Evolutionary conservation across 92 coral and sea anemone species (phyloP), one percentile per base, ranked within the genome.

Genomic region (Epizoanthus stellaris): DNA sequence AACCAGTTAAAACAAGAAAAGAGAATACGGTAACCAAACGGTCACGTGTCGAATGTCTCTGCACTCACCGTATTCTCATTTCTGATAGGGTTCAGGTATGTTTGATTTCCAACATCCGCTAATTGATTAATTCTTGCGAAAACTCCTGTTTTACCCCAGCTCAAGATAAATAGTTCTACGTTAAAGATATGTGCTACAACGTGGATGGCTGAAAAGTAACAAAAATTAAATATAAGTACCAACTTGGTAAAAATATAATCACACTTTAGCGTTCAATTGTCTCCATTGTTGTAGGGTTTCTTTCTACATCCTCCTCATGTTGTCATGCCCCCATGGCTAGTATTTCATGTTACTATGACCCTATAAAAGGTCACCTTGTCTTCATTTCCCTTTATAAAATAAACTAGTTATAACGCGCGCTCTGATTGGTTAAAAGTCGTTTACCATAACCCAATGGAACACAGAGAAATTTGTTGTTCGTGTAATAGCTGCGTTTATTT

Each of bases 171-270:
- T 74, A 82, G 87, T 77, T 96, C 98, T 67, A 94, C 97, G 77
- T 96, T 96, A 57, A 94, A 96, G 36, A 94, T 81, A 65, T 96
- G 98, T 15, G 98, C 98, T 68, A 93, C 92, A 45, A 93, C 73
- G 85, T 96, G 98, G 25, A 96, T 89, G 6, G 80, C 98, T 94
- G 91, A 5, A 57, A 86, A 19, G 3, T 53, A 66, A 77, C 56
- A 10, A 8, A 47, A 0, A 49, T 49, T 49, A 10, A 13, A 49
- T 49, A 49, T 49, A 8, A 49, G 14, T 49, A 49, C 56, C 14
- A 10, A 49, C 9, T 11, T 71, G 42, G 23, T 11, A 3, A 69
- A 45, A 47, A 0, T n/a, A 57, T 20, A 9, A 4, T 4, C 36
- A 10, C 38, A 10, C 17, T 5, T 84, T 45, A 53, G 15, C 14